Evolutionary conservation across 2,888 invertebrate species (phyloP).

Genomic region (Caenorhabditis panamensis): DNA sequence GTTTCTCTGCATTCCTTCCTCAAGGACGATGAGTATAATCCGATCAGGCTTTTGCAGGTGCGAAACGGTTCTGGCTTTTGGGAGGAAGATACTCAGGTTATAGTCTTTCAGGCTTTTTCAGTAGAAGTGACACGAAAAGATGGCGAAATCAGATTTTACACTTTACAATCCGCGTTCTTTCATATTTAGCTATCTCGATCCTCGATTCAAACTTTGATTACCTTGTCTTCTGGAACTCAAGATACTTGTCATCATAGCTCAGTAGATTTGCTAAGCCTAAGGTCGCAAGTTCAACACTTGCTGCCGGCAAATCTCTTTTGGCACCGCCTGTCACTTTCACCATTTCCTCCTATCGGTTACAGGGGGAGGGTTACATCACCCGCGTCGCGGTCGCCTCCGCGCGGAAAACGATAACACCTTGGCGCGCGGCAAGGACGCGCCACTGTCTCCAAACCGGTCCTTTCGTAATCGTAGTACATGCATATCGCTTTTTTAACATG

Average conservation of each 20-base stretch:
- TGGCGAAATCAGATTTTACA: too few relatives aligned
- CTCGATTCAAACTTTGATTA: too few relatives aligned
- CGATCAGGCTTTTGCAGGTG: slow-evolving; percentile 10
- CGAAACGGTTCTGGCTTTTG: background rate
- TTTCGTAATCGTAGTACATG: slow-evolving; percentile 55
- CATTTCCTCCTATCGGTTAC: slow-evolving; percentile 5
- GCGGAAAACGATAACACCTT: slow-evolving; percentile 52
- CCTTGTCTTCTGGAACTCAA: too few relatives aligned
- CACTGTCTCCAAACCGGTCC: slow-evolving; percentile 34
- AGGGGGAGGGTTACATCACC: slow-evolving; percentile 38
- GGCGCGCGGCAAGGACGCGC: slow-evolving; percentile 55
- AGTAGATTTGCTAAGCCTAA: slow-evolving; percentile 81
- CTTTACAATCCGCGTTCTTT: too few relatives aligned
- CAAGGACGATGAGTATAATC: slow-evolving; percentile 3
- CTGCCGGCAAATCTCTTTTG: slow-evolving; percentile 73
- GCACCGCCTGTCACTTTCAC: slow-evolving; percentile 13
- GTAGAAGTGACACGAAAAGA: too few relatives aligned
- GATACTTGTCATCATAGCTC: slow-evolving; percentile 76
- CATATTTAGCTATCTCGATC: too few relatives aligned
- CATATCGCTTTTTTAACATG: slow-evolving; percentile 47
- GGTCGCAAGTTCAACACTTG: slow-evolving; percentile 81
- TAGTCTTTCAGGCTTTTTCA: too few relatives aligned
- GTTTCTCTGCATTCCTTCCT: background rate
- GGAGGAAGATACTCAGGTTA: background rate
- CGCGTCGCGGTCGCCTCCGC: background rate